Evolutionary conservation across 2,888 invertebrate species (phyloP), one percentile per base, ranked within the genome.

Genomic region (Callinectes sapidus): DNA sequence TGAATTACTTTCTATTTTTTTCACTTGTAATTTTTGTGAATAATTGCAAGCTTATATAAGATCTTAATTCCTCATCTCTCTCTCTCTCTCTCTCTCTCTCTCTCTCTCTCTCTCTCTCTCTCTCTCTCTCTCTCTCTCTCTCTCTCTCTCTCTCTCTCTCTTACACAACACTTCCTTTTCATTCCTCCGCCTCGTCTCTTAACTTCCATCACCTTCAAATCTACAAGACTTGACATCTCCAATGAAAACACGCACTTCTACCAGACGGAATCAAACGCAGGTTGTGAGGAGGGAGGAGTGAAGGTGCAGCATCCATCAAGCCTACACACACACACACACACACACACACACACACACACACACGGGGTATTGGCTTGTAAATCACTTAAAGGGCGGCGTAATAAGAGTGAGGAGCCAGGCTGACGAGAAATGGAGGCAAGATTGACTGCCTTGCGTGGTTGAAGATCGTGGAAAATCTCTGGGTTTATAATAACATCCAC

Each of bases 31-130:
- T 48, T 48, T 48, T 0, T 48, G 6, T 48, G 48, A 10, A 5
- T 48, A 8, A 48, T 48, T 10, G 48, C 48, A 48, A 48, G 10
- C 10, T 48, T 48, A 48, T 48, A 48, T 48, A 48, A 48, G 48
- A 48, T 8, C 5, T 5, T 10, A 48, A 48, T 48, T 48, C 48
- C 48, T 48, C 48, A 48, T 48, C 48, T 10, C 55, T 32, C 88
- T 88, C 55, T 88, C 88, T 42, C 88, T 88, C 88, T 42, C 86
- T 86, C 28, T 86, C 86, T 86, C 86, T 32, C 32, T 86, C 86
- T 32, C 32, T 32, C n/a, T 86, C 32, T 32, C n/a, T 32, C 32
- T 32, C 86, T 86, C n/a, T 23, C 86, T 86, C 28, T 86, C n/a
- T 28, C 86, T 23, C 54, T 88, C 48, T 18, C 18, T 88, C 48